Conservation (phyloP, 37 sponge, comb jelly and placozoan genomes). For the Geodia barretti region DNA sequence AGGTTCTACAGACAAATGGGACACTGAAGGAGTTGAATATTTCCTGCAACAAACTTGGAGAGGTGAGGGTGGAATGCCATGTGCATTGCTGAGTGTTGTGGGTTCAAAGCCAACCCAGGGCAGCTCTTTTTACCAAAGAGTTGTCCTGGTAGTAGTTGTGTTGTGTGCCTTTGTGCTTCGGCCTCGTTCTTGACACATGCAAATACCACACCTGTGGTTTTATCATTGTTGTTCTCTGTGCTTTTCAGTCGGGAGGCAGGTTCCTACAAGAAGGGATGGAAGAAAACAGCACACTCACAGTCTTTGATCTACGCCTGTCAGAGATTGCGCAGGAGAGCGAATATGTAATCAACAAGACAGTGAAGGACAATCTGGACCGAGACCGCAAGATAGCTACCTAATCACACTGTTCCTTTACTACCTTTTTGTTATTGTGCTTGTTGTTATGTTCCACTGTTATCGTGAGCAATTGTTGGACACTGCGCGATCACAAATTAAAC, state of each 20-base stretch:
- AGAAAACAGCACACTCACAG: constrained; percentile 74
- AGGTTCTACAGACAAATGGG: constrained; percentile 75
- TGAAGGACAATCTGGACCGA: constrained; percentile 61
- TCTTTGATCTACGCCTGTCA: constrained; percentile 89
- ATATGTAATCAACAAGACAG: constrained; percentile 87
- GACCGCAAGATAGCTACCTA: background rate
- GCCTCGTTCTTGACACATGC: too few relatives aligned
- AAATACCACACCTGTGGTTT: background rate
- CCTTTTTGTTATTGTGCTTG: too few relatives aligned
- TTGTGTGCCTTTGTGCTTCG: too few relatives aligned
- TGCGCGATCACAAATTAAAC: too few relatives aligned
- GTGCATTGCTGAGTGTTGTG: too few relatives aligned
- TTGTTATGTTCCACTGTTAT: too few relatives aligned
- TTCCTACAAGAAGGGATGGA: constrained; percentile 91
- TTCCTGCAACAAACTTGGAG: constrained; percentile 84
- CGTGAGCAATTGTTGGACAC: too few relatives aligned
- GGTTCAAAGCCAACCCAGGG: too few relatives aligned
- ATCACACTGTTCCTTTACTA: too few relatives aligned
- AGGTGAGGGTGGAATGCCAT: constrained; percentile 35
- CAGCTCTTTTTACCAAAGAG: too few relatives aligned
- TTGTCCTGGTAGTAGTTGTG: too few relatives aligned
- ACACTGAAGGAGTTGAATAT: constrained; percentile 62
- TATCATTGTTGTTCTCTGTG: too few relatives aligned
- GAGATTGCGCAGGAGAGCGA: constrained; percentile 91
- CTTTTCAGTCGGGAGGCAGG: constrained; percentile 69